phyloP scores from a whole-genome alignment of 2,888 invertebrate species.

The Tenthredo distinguenda region DNA sequence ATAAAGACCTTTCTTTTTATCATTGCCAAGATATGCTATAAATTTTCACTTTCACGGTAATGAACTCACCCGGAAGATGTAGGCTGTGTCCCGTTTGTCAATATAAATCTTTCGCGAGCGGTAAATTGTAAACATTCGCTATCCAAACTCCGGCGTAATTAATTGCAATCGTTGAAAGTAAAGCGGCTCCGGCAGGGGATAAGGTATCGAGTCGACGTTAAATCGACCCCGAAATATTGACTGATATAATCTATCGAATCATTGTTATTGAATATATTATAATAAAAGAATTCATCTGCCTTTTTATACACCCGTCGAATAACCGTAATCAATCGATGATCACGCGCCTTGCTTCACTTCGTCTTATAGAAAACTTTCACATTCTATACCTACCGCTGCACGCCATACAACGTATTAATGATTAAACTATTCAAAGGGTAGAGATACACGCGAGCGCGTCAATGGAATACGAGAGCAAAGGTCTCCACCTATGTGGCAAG shows the following conservation, averaged over 20 bases:
- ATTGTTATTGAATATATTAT: conserved; percentile 18
- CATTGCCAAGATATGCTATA: conserved; percentile 52
- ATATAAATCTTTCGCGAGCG: conserved; percentile 39
- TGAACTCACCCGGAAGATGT: conserved; percentile 60
- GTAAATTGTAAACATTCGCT: conserved; percentile 33
- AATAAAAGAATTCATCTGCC: conserved; percentile 46
- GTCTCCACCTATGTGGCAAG: conserved; percentile 34
- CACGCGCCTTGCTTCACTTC: conserved; percentile 45
- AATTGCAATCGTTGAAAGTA: conserved; percentile 53
- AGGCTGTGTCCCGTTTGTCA: neutral
- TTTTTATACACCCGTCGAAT: conserved; percentile 52
- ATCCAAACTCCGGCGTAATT: conserved; percentile 46
- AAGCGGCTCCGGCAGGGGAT: neutral
- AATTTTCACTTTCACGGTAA: conserved; percentile 66
- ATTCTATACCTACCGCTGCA: conserved; percentile 56
- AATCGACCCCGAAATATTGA: neutral
- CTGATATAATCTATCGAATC: conserved; percentile 9
- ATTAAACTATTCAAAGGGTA: conserved; percentile 67
- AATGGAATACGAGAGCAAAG: conserved; percentile 37
- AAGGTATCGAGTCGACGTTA: neutral
- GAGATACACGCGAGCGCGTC: conserved; percentile 36
- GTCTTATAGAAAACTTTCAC: conserved; percentile 63
- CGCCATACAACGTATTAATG: conserved; percentile 59
- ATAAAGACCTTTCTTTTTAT: neutral
- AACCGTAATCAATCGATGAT: conserved; percentile 54